Conservation (phyloP, 2,888 invertebrate genomes). For the Cephus pulcher region DNA sequence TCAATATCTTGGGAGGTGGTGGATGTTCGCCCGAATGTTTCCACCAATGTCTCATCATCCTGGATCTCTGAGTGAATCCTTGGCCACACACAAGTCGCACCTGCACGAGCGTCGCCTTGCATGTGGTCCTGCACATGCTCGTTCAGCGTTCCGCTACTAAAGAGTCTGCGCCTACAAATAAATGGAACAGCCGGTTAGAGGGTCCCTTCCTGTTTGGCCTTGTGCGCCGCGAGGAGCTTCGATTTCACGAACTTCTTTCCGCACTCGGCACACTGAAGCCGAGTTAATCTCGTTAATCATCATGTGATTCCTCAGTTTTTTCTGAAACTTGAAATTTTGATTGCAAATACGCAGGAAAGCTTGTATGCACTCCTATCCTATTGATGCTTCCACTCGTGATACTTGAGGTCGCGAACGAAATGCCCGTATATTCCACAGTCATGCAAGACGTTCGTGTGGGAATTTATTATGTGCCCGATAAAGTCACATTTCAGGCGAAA, state of each 20-base stretch:
- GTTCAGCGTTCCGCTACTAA: constrained; percentile 47
- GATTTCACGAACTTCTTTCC: constrained; percentile 38
- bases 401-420: constrained; percentile 41
- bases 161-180: constrained; percentile 38
- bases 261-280: constrained; percentile 43
- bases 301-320: constrained; percentile 46
- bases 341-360: constrained; percentile 43
- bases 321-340: constrained; percentile 45
- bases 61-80: constrained; percentile 51
- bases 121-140: constrained; percentile 56
- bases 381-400: constrained; percentile 51
- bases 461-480: constrained; percentile 37
- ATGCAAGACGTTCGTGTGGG: constrained; percentile 28
- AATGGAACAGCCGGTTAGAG: constrained; percentile 37
- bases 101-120: constrained; percentile 54
- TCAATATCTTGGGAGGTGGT: constrained; percentile 26
- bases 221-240: constrained; percentile 41
- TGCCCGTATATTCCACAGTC: constrained; percentile 52
- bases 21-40: constrained; percentile 49
- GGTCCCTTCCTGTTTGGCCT: constrained; percentile 36
- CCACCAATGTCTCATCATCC: constrained; percentile 45
- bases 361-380: constrained; percentile 34
- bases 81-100: constrained; percentile 53
- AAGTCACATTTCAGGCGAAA: constrained; percentile 44
- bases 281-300: constrained; percentile 36